Evolutionary conservation across 2,888 invertebrate species (phyloP).

Genomic region (Argyra leucocephala): DNA sequence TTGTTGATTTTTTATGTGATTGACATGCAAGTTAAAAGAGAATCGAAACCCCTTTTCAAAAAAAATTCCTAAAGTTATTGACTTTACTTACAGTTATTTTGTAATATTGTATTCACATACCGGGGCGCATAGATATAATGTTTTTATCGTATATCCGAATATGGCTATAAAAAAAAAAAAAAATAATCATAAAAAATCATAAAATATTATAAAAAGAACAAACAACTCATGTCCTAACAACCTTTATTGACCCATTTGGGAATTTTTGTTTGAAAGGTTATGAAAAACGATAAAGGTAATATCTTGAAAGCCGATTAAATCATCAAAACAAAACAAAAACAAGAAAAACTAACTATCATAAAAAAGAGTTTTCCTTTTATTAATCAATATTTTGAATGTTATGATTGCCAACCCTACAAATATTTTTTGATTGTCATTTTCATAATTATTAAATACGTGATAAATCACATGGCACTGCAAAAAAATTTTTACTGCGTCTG

Average conservation of each 20-base stretch:
- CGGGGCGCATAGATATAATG: too few species aligned
- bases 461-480: too few species aligned
- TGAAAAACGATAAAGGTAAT: background rate
- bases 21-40: background rate
- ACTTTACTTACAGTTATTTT: background rate
- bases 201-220: background rate
- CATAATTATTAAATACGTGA: too few species aligned
- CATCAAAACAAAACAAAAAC: background rate
- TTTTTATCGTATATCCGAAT: too few species aligned
- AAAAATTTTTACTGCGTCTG: too few species aligned
- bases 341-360: background rate
- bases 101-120: too few species aligned
- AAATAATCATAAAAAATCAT: too few species aligned
- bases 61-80: background rate
- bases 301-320: constrained; percentile 1
- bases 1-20: background rate
- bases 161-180: too few species aligned
- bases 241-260: background rate
- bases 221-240: background rate
- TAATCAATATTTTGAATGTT: too few species aligned
- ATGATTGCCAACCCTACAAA: too few species aligned
- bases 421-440: too few species aligned
- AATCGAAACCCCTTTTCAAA: background rate
- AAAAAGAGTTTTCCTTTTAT: too few species aligned
- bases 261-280: background rate